These are phyloP conservation scores for Hydrotaea cyrtoneurina DNA, from an alignment of 2,888 invertebrate species.

Conservation along the genomic window DNA sequence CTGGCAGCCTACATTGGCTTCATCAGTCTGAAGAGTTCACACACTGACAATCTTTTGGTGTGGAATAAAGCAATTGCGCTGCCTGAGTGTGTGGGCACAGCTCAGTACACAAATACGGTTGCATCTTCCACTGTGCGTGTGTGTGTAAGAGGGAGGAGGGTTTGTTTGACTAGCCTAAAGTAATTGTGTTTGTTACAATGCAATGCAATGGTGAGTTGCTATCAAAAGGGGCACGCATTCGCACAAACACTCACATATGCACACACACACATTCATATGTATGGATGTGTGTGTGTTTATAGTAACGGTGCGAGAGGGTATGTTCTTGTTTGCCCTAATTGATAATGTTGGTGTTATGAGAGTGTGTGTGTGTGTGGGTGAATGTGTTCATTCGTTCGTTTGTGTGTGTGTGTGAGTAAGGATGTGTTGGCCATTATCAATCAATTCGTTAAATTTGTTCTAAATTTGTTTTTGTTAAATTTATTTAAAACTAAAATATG, in stretches of 20 bases:
- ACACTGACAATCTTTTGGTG: neutral
- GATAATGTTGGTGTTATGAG: neutral
- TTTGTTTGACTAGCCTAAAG: slow-evolving; percentile 58
- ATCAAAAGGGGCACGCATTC: neutral
- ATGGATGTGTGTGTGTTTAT: too few species aligned
- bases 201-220: neutral
- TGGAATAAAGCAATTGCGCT: neutral
- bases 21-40: slow-evolving; percentile 21
- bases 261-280: neutral
- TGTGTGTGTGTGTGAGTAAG: neutral
- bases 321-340: neutral
- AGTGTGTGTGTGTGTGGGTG: slow-evolving; percentile 23
- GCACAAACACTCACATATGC: neutral
- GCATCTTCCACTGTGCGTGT: neutral
- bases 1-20: neutral
- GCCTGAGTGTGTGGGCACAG: neutral
- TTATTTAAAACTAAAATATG: slow-evolving; percentile 64
- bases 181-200: slow-evolving; percentile 47
- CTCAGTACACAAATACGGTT: neutral
- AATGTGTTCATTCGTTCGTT: slow-evolving; percentile 1
- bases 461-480: slow-evolving; percentile 43
- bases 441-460: slow-evolving; percentile 63
- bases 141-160: neutral
- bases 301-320: too few species aligned
- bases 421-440: slow-evolving; percentile 40